Evolutionary conservation across 2,113 vertebrate genomes (phyloP).

Genomic region (Marcusenius ussheri): DNA sequence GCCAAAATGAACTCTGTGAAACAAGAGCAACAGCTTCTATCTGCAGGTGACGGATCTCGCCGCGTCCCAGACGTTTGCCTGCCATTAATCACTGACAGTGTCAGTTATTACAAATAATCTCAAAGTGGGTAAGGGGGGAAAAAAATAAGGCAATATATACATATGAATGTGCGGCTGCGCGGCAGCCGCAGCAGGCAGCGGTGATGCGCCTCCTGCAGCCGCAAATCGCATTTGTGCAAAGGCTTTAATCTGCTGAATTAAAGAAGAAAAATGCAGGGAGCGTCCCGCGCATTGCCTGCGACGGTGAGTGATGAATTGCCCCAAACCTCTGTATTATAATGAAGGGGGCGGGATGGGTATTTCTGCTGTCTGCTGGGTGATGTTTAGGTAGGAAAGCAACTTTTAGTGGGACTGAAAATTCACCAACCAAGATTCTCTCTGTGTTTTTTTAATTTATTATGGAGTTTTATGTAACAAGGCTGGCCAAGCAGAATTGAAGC

Average conservation of each 20-base stretch:
- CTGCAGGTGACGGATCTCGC: slow-evolving; percentile 11
- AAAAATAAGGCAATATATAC: not conserved
- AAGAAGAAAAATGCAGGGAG: slow-evolving; percentile 6
- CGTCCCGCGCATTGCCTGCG: not conserved
- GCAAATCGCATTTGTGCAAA: slow-evolving; percentile 18
- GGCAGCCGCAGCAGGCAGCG: not conserved
- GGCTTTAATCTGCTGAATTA: slow-evolving; percentile 9
- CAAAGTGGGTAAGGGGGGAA: not conserved
- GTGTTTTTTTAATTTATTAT: not conserved
- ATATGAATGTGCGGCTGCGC: not conserved
- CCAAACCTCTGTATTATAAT: slow-evolving; percentile 14
- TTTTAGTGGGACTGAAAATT: not conserved
- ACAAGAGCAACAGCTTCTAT: slow-evolving; percentile 19
- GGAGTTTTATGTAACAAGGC: not conserved
- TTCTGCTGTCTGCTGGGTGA: not conserved
- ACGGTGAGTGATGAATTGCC: slow-evolving; percentile 3
- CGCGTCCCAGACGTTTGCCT: slow-evolving; percentile 7
- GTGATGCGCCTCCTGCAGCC: not conserved
- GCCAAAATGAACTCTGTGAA: slow-evolving; percentile 27
- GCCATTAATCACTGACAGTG: slow-evolving; percentile 16
- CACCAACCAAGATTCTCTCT: not conserved
- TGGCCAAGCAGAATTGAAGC: not conserved
- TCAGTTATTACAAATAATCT: slow-evolving; percentile 19
- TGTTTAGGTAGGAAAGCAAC: not conserved
- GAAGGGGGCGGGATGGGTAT: not conserved